Evolutionary conservation across 1,140 invertebrate species (phyloP).

Genomic region (Platorchestia sp.): DNA sequence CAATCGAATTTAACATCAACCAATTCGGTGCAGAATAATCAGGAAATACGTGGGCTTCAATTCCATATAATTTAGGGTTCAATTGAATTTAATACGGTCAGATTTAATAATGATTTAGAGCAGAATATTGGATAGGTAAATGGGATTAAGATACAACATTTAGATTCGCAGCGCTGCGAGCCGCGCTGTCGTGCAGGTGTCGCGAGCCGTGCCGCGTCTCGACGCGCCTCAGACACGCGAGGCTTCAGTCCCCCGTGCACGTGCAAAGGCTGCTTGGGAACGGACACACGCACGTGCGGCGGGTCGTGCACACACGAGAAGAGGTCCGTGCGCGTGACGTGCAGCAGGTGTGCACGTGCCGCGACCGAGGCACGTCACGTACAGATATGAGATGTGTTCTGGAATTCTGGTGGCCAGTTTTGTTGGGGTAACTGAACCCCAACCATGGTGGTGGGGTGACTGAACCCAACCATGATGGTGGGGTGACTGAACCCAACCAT

Average conservation of each 20-base stretch:
- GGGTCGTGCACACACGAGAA: not conserved
- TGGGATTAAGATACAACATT: not conserved
- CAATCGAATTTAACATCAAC: too few relatives aligned
- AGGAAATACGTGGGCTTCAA: too few relatives aligned
- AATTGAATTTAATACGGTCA: too few relatives aligned
- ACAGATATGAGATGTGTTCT: not conserved
- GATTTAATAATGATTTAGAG: too few relatives aligned
- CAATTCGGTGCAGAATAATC: too few relatives aligned
- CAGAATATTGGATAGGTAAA: too few relatives aligned
- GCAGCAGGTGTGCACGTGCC: not conserved
- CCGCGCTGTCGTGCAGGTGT: not conserved
- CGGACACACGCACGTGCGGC: not conserved
- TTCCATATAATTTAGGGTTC: too few relatives aligned
- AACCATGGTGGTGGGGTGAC: not conserved
- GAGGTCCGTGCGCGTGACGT: not conserved
- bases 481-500: not conserved
- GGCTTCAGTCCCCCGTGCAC: not conserved
- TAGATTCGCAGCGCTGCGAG: not conserved
- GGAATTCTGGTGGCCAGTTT: not conserved
- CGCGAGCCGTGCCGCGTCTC: not conserved
- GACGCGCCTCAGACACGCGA: not conserved
- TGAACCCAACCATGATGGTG: not conserved
- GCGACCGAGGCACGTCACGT: not conserved
- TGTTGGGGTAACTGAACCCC: too few relatives aligned
- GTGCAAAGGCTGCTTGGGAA: not conserved